Evolutionary conservation across 1,140 invertebrate species (phyloP).

Genomic region (Aplysia californica): DNA sequence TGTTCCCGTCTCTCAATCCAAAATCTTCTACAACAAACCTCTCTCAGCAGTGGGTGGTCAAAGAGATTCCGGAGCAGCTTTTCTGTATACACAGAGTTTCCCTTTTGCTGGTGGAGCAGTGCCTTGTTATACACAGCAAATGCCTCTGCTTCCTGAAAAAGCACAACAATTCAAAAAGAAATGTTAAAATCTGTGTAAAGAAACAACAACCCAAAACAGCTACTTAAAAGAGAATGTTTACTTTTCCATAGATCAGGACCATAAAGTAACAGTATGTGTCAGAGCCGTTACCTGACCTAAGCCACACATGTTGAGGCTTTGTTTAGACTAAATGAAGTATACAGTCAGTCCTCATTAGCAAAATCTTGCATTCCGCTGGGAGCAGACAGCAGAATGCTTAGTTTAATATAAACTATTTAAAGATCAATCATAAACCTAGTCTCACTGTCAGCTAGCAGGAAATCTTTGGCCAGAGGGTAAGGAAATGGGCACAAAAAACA

Average conservation of each 20-base stretch:
- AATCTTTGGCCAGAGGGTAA: too few species aligned
- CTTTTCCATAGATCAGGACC: background rate
- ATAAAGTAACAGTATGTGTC: background rate
- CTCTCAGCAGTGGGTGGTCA: slow-evolving; percentile 74
- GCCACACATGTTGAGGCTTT: background rate
- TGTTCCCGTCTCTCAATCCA: too few species aligned
- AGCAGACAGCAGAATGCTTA: background rate
- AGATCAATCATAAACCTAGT: background rate
- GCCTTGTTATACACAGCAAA: slow-evolving; percentile 78
- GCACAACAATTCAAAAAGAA: slow-evolving; percentile 1
- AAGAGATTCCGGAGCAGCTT: slow-evolving; percentile 75
- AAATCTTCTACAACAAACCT: slow-evolving; percentile 55
- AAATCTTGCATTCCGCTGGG: background rate
- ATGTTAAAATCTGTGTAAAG: background rate
- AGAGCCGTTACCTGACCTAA: background rate
- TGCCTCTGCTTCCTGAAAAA: slow-evolving; percentile 76
- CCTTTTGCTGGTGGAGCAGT: slow-evolving; percentile 73
- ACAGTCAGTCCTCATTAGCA: background rate
- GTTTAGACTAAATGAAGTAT: background rate
- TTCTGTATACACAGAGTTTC: slow-evolving; percentile 73
- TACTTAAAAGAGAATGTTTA: background rate
- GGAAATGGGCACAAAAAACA: background rate
- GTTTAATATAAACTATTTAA: background rate
- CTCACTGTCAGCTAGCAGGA: background rate
- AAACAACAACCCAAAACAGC: background rate